Conservation (phyloP, 2,113 vertebrate species). For the Xenus cinereus region DNA sequence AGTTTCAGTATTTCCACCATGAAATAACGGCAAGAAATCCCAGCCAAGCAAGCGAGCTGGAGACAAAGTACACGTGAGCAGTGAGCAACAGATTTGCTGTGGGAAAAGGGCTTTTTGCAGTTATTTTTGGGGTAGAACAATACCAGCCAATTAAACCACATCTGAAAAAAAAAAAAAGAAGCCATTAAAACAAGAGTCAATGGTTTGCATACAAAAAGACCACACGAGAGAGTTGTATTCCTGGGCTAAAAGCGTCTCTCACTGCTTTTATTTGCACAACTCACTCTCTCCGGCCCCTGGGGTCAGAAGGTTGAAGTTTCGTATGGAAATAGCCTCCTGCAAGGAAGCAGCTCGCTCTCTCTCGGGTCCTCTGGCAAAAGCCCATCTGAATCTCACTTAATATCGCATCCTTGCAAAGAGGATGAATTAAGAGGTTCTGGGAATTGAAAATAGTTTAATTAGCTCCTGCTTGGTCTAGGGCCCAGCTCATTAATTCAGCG, state of each 20-base stretch:
- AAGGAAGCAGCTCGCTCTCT: not conserved
- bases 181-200: not conserved
- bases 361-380: not conserved
- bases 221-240: not conserved
- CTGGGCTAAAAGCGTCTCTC: not conserved
- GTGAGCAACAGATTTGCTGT: not conserved
- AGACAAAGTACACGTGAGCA: not conserved
- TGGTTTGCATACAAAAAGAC: not conserved
- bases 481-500: not conserved
- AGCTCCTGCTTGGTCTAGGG: not conserved
- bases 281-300: not conserved
- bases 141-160: not conserved
- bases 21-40: not conserved
- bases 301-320: not conserved
- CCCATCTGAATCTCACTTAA: not conserved
- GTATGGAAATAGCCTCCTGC: not conserved
- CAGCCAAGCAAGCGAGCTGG: not conserved
- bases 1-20: not conserved
- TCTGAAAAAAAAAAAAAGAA: not conserved
- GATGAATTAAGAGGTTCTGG: not conserved
- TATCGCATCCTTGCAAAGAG: not conserved
- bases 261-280: not conserved
- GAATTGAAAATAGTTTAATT: not conserved
- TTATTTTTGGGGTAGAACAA: not conserved
- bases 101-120: not conserved